Percentiles rank a stretch among this genome's conserved stretches.
Evolutionary conservation across 1,140 invertebrate genomes (phyloP).

Genomic region (Magallana angulata): DNA sequence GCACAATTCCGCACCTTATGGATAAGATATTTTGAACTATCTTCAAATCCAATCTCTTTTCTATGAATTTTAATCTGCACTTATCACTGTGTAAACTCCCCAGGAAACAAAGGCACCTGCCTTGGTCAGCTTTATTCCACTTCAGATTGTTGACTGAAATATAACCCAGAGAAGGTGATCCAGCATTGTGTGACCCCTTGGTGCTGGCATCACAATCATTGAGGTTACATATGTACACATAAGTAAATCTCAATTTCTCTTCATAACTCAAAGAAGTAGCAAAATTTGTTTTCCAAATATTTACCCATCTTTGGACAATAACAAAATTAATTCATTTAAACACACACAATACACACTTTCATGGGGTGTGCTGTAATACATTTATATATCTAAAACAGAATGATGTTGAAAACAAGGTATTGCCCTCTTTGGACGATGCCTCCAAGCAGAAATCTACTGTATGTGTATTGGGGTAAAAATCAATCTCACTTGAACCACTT

Average conservation of each 20-base stretch:
- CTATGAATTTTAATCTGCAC: constrained; percentile 22
- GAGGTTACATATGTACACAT: too few species aligned
- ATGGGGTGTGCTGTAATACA: too few species aligned
- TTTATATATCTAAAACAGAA: too few species aligned
- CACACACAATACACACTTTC: too few species aligned
- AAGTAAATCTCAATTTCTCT: too few species aligned
- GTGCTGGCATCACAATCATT: too few species aligned
- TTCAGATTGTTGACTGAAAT: background rate
- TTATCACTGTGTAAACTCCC: constrained; percentile 8
- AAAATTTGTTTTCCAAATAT: background rate
- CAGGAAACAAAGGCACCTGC: constrained; percentile 28
- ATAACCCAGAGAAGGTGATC: background rate
- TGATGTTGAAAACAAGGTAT: too few species aligned
- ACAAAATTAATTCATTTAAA: too few species aligned
- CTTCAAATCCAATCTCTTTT: background rate
- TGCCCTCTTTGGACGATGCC: too few species aligned
- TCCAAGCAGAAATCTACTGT: too few species aligned
- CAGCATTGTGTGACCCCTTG: too few species aligned
- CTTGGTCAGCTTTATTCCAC: background rate
- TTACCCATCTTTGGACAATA: background rate
- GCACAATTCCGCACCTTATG: background rate
- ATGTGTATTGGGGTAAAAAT: constrained; percentile 13
- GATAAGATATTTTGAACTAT: constrained; percentile 16
- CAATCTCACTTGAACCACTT: constrained; percentile 11
- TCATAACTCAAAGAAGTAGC: too few species aligned